Conservation (phyloP, 2,888 invertebrate genomes). For the Cryptosula pallasiana region DNA sequence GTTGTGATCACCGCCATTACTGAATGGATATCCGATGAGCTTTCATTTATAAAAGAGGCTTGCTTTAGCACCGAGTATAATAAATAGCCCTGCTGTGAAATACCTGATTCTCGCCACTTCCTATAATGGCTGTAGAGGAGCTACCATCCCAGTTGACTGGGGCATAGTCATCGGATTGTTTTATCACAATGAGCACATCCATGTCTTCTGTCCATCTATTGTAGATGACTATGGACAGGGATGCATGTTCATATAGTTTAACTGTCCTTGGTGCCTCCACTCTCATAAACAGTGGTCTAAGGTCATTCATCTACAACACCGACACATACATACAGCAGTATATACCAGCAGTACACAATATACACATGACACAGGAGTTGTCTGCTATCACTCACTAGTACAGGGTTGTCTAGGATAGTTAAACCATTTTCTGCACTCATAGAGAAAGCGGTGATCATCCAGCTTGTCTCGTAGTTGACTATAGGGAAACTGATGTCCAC, state of each 20-base stretch:
- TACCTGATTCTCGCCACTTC: neutral
- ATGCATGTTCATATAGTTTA: constrained; percentile 87
- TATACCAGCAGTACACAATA: too few relatives aligned
- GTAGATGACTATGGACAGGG: constrained; percentile 84
- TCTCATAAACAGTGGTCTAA: constrained; percentile 88
- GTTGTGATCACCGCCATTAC: too few relatives aligned
- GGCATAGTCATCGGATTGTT: constrained; percentile 72
- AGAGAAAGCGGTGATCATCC: constrained; percentile 89
- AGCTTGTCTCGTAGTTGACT: constrained; percentile 55
- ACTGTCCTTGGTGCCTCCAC: constrained; percentile 81
- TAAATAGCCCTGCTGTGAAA: too few relatives aligned
- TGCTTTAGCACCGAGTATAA: too few relatives aligned
- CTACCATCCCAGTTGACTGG: constrained; percentile 52
- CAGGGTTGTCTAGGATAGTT: constrained; percentile 74
- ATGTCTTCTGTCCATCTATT: constrained; percentile 72
- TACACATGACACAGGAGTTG: neutral
- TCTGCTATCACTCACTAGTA: constrained; percentile 59
- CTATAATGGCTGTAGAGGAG: neutral
- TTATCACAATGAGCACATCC: constrained; percentile 71
- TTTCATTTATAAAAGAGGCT: too few relatives aligned
- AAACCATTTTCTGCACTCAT: constrained; percentile 81
- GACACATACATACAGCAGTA: too few relatives aligned
- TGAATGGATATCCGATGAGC: too few relatives aligned
- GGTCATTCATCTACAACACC: constrained; percentile 75
- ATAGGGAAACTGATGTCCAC: constrained; percentile 48